Percentiles rank a stretch among this genome's conserved stretches.
Conservation (phyloP, 1,140 invertebrate genomes). For the Nomia melanderi region DNA sequence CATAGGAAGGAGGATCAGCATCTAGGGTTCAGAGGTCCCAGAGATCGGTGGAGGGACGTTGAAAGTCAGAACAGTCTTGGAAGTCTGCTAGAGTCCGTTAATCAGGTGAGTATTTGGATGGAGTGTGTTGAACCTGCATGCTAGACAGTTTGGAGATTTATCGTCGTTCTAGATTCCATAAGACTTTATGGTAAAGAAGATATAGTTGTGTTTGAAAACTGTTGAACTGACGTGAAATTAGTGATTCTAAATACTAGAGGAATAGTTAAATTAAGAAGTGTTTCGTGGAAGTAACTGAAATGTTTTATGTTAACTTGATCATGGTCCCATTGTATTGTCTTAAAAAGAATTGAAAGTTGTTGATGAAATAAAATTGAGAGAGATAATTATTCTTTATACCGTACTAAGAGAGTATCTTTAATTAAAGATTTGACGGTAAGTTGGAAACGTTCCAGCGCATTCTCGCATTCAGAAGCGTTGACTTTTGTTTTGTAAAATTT, state of each 20-base stretch:
- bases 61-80: slow-evolving; percentile 78
- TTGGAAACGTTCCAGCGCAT: not conserved
- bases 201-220: not conserved
- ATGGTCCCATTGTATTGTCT: not conserved
- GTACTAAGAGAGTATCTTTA: not conserved
- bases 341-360: not conserved
- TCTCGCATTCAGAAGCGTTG: not conserved
- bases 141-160: not conserved
- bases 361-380: not conserved
- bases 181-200: not conserved
- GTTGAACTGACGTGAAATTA: not conserved
- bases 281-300: not conserved
- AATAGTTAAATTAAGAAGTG: not conserved
- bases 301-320: not conserved
- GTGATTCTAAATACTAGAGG: not conserved
- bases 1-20: slow-evolving; percentile 71
- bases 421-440: not conserved
- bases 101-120: slow-evolving; percentile 73
- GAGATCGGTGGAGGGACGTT: slow-evolving; percentile 75
- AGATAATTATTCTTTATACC: not conserved
- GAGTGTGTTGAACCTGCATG: not conserved
- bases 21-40: slow-evolving; percentile 61
- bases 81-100: slow-evolving; percentile 77
- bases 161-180: not conserved
- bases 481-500: not conserved